Conservation (phyloP, 2,797 vertebrate species). For the Oreochromis mossambicus region DNA sequence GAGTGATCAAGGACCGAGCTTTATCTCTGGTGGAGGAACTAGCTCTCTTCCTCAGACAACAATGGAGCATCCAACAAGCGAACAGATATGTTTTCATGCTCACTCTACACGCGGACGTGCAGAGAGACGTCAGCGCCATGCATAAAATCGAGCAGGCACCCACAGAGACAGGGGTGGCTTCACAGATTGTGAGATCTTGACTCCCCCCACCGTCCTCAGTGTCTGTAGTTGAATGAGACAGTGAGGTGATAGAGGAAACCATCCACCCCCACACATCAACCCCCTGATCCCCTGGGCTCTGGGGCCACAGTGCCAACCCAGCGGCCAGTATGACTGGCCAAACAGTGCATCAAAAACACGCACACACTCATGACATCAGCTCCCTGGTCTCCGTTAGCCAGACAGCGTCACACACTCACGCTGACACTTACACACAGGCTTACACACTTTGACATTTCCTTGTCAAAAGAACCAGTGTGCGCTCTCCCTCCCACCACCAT, state of each 20-base stretch:
- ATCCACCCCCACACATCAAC: constrained; percentile 58
- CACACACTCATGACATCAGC: constrained; percentile 69
- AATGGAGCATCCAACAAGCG: constrained; percentile 31
- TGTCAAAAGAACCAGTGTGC: constrained; percentile 78
- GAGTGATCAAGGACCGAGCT: constrained; percentile 45
- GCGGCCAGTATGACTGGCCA: constrained; percentile 56
- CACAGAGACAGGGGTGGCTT: constrained; percentile 46
- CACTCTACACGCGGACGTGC: constrained; percentile 22
- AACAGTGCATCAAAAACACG: constrained; percentile 56
- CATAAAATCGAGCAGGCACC: constrained; percentile 57
- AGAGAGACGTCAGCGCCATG: constrained; percentile 50
- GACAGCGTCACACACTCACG: constrained; percentile 44
- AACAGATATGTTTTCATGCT: constrained; percentile 55
- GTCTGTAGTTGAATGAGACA: constrained; percentile 34
- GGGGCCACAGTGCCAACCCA: constrained; percentile 41
- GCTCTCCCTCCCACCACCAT: constrained; percentile 65
- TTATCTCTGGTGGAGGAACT: constrained; percentile 32
- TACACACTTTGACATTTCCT: constrained; percentile 76
- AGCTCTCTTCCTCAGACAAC: constrained; percentile 49
- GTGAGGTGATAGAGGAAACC: constrained; percentile 45
- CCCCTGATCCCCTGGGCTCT: constrained; percentile 47
- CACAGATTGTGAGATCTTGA: constrained; percentile 45
- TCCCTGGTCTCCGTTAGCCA: constrained; percentile 57
- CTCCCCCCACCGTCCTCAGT: neutral
- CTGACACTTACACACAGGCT: constrained; percentile 54